phyloP scores from a whole-genome alignment of 2,888 invertebrate genomes.

The Girardia tigrina region DNA sequence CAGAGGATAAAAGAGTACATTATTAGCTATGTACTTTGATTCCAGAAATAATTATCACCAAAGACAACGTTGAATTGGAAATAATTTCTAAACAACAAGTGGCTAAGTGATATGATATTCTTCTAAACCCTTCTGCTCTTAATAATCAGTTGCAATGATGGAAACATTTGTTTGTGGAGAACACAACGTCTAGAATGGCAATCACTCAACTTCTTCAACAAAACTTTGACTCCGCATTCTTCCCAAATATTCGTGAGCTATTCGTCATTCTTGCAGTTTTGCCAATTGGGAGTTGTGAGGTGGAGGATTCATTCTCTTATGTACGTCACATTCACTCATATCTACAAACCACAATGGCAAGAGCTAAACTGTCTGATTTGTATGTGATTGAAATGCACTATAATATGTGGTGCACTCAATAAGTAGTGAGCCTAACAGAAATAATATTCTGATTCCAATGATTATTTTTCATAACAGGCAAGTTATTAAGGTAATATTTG shows the following conservation, averaged over 20 bases:
- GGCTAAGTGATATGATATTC: neutral
- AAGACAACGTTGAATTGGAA: neutral
- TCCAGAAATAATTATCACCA: conserved; percentile 12
- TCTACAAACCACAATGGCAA: neutral
- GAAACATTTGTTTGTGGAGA: too few species aligned
- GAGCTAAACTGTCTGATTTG: neutral
- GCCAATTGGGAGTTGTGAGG: conserved; percentile 30
- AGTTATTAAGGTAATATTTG: too few species aligned
- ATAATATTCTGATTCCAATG: too few species aligned
- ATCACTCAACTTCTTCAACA: conserved; percentile 10
- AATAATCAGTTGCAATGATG: conserved; percentile 11
- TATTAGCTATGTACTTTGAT: conserved; percentile 15
- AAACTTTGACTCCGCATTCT: conserved; percentile 7
- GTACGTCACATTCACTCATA: conserved; percentile 7
- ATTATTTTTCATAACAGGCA: too few species aligned
- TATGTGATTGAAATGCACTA: conserved; percentile 25
- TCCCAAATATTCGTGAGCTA: conserved; percentile 20
- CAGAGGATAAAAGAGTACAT: conserved; percentile 19
- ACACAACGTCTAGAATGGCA: too few species aligned
- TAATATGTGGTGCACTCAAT: too few species aligned
- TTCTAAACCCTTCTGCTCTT: conserved; percentile 12
- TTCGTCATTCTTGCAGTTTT: neutral
- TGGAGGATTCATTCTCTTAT: conserved; percentile 21
- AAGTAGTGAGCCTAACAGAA: too few species aligned
- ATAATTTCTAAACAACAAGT: neutral